Percentiles rank a stretch among this genome's conserved stretches.
These are phyloP conservation scores for Drosophila micromelanica DNA, from an alignment of 1,140 invertebrate genomes.

Conservation along the genomic window DNA sequence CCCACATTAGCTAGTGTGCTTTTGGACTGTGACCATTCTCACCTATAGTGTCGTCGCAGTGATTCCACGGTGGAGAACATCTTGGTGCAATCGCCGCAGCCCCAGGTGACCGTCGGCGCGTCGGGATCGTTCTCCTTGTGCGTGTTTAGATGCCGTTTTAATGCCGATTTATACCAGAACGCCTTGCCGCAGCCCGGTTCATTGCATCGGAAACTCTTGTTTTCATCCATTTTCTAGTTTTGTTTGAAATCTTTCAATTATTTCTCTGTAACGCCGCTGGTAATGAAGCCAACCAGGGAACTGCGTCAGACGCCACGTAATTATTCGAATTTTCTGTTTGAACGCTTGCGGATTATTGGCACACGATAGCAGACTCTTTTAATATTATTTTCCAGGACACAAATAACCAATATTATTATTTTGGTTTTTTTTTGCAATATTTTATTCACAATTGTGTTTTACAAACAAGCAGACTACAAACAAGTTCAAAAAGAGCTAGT, in stretches of 20 bases:
- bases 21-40: neutral
- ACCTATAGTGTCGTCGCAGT: conserved; percentile 31
- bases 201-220: conserved; percentile 22
- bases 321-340: too few species aligned
- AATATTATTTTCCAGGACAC: too few species aligned
- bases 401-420: too few species aligned
- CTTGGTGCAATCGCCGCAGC: conserved; percentile 32
- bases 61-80: conserved; percentile 29
- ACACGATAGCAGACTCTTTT: too few species aligned
- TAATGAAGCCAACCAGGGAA: too few species aligned
- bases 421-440: too few species aligned
- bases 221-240: conserved; percentile 20
- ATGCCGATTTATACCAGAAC: conserved; percentile 34
- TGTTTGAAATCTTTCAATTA: neutral
- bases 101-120: conserved; percentile 11
- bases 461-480: too few species aligned
- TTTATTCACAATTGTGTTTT: too few species aligned
- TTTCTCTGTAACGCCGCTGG: too few species aligned
- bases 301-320: neutral
- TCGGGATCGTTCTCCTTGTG: conserved; percentile 24
- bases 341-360: too few species aligned
- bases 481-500: too few species aligned
- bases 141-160: conserved; percentile 22
- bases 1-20: neutral
- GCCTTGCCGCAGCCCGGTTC: conserved; percentile 26